Evolutionary conservation across 2,888 invertebrate genomes (phyloP), one percentile per base, ranked within the genome.

Genomic region (Spatulosminthurus flaviceps): DNA sequence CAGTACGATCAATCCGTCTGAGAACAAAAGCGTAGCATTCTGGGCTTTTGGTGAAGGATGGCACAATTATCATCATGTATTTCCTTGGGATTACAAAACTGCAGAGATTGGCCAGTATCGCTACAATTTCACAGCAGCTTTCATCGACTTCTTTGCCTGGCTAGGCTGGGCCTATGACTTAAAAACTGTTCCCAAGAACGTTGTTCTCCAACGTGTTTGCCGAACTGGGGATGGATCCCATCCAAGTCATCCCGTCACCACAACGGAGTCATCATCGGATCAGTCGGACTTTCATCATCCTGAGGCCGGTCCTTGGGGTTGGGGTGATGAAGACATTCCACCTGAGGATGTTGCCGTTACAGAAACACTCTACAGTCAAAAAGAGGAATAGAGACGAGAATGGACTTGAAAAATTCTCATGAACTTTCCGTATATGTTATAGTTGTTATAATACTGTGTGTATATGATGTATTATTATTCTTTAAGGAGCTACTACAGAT

Each of bases 1-100:
- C 29, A 85, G 85, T 24, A 81, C 80, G 5, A 85, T 85, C 70
- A 83, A 83, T 60, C 84, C 85, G 24, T 78, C 84, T 1, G 85
- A 85, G 80, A 85, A 85, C 76, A 82, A 61, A 51, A 41, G 78
- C 26, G 84, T 84, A 0, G 80, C 84, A 24, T 84, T 83, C 79
- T 84, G 86, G 81, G 86, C 86, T 19, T 84, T 86, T 43, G 87
- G 87, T 16, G 87, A 87, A 83, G 89, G 89, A n/a, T 90, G 88
- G 87, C 90, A 90, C 85, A 90, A 90, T 84, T 90, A 89, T 85
- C 89, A 90, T 83, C 89, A 89, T 82, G 87, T 87, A 9, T 89
- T 89, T 85, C 89, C 89, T 11, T 87, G 87, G 82, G 89, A 90
- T 86, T 90, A 90, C 86, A 86, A 88, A 70, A 88, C 89, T 13